phyloP scores from a whole-genome alignment of 2,113 vertebrate species.

The Okapia johnstoni region DNA sequence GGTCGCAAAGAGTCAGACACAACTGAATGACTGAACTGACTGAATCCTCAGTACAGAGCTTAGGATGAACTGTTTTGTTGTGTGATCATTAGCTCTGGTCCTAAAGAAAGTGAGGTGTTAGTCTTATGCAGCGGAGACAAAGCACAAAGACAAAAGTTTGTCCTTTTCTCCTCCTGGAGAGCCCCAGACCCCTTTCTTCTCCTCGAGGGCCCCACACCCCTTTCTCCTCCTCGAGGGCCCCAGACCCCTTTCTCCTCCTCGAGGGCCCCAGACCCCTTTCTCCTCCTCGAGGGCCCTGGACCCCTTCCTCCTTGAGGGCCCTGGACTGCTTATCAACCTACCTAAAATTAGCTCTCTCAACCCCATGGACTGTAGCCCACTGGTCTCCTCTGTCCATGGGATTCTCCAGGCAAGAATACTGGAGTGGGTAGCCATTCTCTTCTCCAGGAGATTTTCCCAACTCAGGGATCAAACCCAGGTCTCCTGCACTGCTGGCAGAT shows the following conservation, averaged over 20 bases:
- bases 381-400: not conserved
- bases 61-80: not conserved
- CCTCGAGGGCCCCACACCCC: no score
- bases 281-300: no score
- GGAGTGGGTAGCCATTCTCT: not conserved
- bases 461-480: not conserved
- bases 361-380: not conserved
- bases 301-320: not conserved
- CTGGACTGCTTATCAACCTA: not conserved
- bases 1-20: not conserved
- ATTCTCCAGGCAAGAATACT: not conserved
- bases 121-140: fast-evolving
- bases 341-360: not conserved
- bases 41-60: not conserved
- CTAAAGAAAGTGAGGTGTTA: not conserved
- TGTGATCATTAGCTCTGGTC: not conserved
- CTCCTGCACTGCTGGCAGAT: not conserved
- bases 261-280: not conserved
- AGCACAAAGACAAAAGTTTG: not conserved
- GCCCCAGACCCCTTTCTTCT: no score
- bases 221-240: not conserved
- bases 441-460: not conserved
- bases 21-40: not conserved
- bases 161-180: not conserved
- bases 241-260: not conserved